Conservation (phyloP, 2,113 vertebrate genomes). For the Larimichthys polyactis region DNA sequence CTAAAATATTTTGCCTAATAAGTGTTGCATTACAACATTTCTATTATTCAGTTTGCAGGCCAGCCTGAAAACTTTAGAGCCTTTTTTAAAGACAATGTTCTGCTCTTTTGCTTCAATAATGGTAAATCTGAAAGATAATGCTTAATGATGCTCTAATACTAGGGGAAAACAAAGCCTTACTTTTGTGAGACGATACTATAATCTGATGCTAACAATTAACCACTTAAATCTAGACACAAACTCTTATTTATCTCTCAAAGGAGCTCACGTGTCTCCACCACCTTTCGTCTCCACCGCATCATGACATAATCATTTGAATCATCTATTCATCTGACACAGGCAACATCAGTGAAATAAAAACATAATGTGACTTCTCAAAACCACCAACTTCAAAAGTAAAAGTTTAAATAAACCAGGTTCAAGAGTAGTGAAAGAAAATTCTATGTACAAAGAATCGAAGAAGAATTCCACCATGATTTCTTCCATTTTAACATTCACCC, state of each 20-base stretch:
- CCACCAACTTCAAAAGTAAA: neutral
- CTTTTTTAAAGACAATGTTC: too few species aligned
- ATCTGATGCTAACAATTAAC: neutral
- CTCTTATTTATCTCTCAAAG: neutral
- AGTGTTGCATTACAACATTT: too few species aligned
- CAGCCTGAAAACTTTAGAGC: too few species aligned
- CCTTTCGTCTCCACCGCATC: neutral
- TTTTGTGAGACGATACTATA: neutral
- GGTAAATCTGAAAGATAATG: too few species aligned
- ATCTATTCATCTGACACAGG: too few species aligned
- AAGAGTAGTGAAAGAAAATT: neutral
- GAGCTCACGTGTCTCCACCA: neutral
- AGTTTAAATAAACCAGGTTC: neutral
- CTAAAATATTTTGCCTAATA: too few species aligned
- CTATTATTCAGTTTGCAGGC: too few species aligned
- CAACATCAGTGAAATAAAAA: neutral
- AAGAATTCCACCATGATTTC: neutral
- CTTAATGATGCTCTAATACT: neutral
- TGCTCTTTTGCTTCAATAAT: too few species aligned
- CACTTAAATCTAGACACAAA: neutral
- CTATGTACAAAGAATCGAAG: too few species aligned
- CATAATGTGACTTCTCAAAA: neutral
- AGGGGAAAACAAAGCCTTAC: neutral
- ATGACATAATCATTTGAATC: neutral
- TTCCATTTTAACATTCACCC: too few species aligned